Conservation (phyloP, 1,140 invertebrate genomes). For the Pseudachorutes palmiensis region DNA sequence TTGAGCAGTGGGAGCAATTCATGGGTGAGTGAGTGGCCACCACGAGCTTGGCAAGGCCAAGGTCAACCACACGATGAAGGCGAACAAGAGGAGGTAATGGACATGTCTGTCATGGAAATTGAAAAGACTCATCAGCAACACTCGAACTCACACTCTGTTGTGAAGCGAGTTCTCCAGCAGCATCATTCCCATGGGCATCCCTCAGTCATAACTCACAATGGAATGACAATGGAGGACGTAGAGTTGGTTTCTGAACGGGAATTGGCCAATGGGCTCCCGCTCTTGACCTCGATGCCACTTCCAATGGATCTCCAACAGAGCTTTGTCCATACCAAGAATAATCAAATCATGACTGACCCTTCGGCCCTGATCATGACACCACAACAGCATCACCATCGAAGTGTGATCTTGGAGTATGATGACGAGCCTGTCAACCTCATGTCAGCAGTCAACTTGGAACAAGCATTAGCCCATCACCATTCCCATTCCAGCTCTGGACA, state of each 20-base stretch:
- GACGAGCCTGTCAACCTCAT: conserved; percentile 37
- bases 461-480: conserved; percentile 19
- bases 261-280: conserved; percentile 22
- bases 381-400: not conserved
- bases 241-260: conserved; percentile 29
- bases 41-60: conserved; percentile 8
- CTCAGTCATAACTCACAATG: not conserved
- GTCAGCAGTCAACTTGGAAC: conserved; percentile 30
- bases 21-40: conserved; percentile 24
- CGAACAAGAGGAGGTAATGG: conserved; percentile 34
- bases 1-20: conserved; percentile 1
- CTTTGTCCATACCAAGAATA: conserved; percentile 5
- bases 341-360: not conserved
- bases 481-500: conserved; percentile 12
- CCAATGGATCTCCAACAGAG: conserved; percentile 34
- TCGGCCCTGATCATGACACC: not conserved
- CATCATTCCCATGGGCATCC: not conserved
- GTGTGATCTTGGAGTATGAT: conserved; percentile 7
- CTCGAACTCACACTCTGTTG: not conserved
- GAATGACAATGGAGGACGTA: conserved; percentile 24
- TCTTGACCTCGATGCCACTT: conserved; percentile 27
- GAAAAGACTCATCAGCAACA: conserved; percentile 12
- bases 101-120: conserved; percentile 33
- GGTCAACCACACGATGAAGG: conserved; percentile 4
- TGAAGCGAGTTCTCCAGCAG: not conserved